These are phyloP conservation scores for Dolichomitus sp. DNA, from an alignment of 2,888 invertebrate genomes.

Conservation along the genomic window DNA sequence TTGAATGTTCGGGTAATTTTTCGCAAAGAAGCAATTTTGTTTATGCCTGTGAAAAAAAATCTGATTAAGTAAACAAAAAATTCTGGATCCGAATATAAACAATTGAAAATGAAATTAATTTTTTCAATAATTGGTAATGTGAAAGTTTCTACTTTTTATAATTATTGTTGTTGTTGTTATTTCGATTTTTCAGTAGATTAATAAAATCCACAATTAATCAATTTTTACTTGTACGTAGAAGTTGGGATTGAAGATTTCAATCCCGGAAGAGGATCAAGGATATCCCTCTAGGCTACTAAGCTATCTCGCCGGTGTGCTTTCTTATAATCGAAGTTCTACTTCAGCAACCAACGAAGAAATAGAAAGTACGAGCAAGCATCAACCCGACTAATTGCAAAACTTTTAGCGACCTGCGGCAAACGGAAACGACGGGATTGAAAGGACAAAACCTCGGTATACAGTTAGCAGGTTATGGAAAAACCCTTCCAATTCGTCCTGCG, in stretches of 20 bases:
- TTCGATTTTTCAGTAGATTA: not conserved
- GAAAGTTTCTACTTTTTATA: too few species aligned
- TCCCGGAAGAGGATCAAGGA: constrained; percentile 41
- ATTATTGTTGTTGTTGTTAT: constrained; percentile 3
- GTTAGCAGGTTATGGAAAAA: constrained; percentile 46
- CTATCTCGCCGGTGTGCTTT: constrained; percentile 47
- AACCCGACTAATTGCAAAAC: constrained; percentile 67
- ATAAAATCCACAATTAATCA: constrained; percentile 37
- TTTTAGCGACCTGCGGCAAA: constrained; percentile 60
- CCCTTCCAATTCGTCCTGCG: constrained; percentile 12
- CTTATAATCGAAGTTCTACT: constrained; percentile 66
- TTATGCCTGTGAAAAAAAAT: too few species aligned
- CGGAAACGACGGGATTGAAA: constrained; percentile 17
- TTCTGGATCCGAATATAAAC: too few species aligned
- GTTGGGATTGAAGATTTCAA: constrained; percentile 52
- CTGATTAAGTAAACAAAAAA: too few species aligned
- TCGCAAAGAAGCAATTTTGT: too few species aligned
- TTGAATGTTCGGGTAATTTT: too few species aligned
- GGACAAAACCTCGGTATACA: constrained; percentile 18
- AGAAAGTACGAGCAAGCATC: constrained; percentile 32
- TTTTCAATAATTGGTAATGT: too few species aligned
- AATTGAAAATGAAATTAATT: too few species aligned
- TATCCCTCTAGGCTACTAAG: constrained; percentile 11
- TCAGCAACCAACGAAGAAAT: constrained; percentile 52
- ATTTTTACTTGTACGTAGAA: constrained; percentile 18